Percentiles rank a stretch among this genome's conserved stretches.
phyloP scores from a whole-genome alignment of 1,140 invertebrate genomes.

The Aphaenogaster ashmeadi region DNA sequence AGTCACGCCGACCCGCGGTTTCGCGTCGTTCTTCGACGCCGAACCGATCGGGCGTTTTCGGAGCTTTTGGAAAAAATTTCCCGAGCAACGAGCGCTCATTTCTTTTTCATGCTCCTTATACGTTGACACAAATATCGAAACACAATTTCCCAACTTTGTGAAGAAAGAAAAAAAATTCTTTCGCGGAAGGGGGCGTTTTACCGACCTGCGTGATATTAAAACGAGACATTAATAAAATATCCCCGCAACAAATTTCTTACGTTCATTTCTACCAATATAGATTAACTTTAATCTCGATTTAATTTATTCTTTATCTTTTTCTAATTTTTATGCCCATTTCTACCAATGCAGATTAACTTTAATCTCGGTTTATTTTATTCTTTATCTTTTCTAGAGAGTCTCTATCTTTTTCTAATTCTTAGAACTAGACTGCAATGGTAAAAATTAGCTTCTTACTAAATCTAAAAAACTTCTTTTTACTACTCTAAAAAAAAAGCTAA shows the following conservation, averaged over 20 bases:
- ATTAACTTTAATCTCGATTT: too few relatives aligned
- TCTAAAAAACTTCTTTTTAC: too few relatives aligned
- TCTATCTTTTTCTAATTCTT: too few relatives aligned
- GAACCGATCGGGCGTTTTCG: neutral
- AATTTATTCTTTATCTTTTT: too few relatives aligned
- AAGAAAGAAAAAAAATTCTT: neutral
- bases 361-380: too few relatives aligned
- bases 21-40: neutral
- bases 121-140: neutral
- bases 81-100: neutral
- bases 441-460: too few relatives aligned
- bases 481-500: too few relatives aligned
- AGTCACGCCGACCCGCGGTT: neutral
- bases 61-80: neutral
- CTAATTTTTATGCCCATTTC: too few relatives aligned
- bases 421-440: too few relatives aligned
- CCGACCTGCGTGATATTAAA: neutral
- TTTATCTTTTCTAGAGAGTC: too few relatives aligned
- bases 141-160: neutral
- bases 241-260: conserved; percentile 10
- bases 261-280: too few relatives aligned
- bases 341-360: too few relatives aligned
- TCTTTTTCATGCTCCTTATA: neutral
- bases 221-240: conserved; percentile 23
- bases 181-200: neutral